These are phyloP conservation scores for Hippoglossus stenolepis DNA, from an alignment of 2,113 vertebrate genomes.

Conservation along the genomic window DNA sequence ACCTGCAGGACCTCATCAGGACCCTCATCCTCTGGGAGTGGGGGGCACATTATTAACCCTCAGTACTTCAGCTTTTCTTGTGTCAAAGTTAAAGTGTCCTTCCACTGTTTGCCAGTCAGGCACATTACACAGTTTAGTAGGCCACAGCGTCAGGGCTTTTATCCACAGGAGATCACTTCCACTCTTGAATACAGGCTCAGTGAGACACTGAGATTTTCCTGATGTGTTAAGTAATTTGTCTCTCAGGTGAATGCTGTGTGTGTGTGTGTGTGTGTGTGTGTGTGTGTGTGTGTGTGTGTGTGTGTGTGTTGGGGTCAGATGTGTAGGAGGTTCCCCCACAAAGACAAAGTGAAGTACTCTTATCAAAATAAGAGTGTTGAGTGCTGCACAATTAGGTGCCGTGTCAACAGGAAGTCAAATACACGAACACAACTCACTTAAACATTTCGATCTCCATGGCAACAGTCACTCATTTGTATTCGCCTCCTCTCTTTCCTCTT, in stretches of 20 bases:
- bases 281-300: not conserved
- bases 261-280: not conserved
- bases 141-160: constrained; percentile 18
- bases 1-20: not conserved
- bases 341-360: constrained; percentile 55
- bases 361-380: constrained; percentile 36
- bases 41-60: constrained; percentile 4
- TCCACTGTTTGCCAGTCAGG: constrained; percentile 10
- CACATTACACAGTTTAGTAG: constrained; percentile 48
- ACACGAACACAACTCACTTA: not conserved
- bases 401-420: not conserved
- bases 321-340: constrained; percentile 30
- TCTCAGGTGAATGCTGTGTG: not conserved
- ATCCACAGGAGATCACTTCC: constrained; percentile 46
- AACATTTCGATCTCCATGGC: constrained; percentile 48
- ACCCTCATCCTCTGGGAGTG: not conserved
- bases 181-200: constrained; percentile 33
- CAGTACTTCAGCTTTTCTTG: constrained; percentile 20
- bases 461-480: constrained; percentile 26
- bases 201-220: constrained; percentile 50
- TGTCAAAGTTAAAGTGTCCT: constrained; percentile 47
- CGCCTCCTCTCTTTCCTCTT: constrained; percentile 17
- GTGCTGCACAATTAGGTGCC: constrained; percentile 8
- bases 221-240: constrained; percentile 53
- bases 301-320: constrained; percentile 37